Base-by-base conservation (phyloP, 2,888 invertebrate species). In the Cataglyphis altisquamis region DNA sequence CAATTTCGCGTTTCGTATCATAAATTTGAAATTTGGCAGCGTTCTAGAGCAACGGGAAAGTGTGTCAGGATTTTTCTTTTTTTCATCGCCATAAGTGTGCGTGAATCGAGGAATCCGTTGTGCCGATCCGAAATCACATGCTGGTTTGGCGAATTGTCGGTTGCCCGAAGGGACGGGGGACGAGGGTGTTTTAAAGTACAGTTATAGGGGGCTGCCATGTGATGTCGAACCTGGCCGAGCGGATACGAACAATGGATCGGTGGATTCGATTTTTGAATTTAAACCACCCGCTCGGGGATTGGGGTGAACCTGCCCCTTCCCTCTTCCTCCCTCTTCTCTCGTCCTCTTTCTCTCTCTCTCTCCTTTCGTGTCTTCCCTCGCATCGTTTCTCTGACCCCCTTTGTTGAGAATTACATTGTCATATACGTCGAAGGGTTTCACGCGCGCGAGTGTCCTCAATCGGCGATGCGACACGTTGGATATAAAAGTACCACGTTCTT, bases 231-330 rank as follows among this genome's bases (percentile, higher is more conserved):
- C 83, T 91, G 93, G 92, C 91, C 90, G 90, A 91, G 82, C 90
- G 91, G 88, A 86, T 91, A 85, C 89, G 92, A 91, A 94, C 94
- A 94, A 94, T 93, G 85, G 89, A 85, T 77, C 84, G 89, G 91
- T 84, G 87, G 89, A 93, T 94, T 92, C 93, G 92, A 94, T 94
- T 94, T 94, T 94, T 94, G 91, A 94, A 92, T 94, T 94, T 94
- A 92, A 93, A 94, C 87, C 88, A 87, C 74, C 82, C 63, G 67
- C 57, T 73, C 85, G 83, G 84, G 75, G 86, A 84, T 85, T 83
- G 90, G 88, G 88, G 87, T 83, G 88, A 88, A 90, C 87, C 89
- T 88, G 80, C 89, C 87, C 86, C 84, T 86, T 1, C 6, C 18
- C n/a, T 8, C 48, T 12, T 3, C 12, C 15, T 18, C 45, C 0